Evolutionary conservation across 1,140 invertebrate genomes (phyloP).

Genomic region (Venturia canescens): DNA sequence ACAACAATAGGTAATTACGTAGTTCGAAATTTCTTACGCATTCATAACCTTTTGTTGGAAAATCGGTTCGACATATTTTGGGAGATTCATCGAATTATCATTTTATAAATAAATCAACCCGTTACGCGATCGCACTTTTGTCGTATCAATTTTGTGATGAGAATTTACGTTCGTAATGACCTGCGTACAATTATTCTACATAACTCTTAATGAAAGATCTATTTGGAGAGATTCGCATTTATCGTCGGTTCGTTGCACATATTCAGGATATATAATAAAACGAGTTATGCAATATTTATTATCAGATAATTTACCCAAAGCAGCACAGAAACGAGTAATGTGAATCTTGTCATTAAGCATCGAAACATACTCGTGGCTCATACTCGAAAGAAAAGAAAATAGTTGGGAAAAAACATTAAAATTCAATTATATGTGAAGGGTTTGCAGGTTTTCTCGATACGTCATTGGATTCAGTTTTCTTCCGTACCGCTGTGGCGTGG

Average conservation of each 20-base stretch:
- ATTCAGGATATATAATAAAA: no score
- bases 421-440: conserved; percentile 29
- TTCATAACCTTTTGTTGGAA: no score
- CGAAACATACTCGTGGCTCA: no score
- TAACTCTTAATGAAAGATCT: conserved; percentile 16
- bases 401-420: background rate
- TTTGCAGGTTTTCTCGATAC: conserved; percentile 21
- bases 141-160: background rate
- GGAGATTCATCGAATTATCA: no score
- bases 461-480: conserved; percentile 40
- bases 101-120: background rate
- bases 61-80: no score
- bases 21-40: no score
- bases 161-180: background rate
- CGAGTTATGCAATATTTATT: background rate
- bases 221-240: background rate
- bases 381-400: background rate
- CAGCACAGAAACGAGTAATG: background rate
- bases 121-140: conserved; percentile 1
- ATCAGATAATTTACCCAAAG: background rate
- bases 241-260: no score
- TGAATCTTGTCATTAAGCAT: background rate
- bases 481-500: conserved; percentile 21
- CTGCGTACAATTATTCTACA: background rate
- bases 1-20: no score